Percentiles rank a stretch among this genome's conserved stretches.
These are phyloP conservation scores for Pseudachorutes palmiensis DNA, from an alignment of 1,140 invertebrate genomes.

Conservation along the genomic window DNA sequence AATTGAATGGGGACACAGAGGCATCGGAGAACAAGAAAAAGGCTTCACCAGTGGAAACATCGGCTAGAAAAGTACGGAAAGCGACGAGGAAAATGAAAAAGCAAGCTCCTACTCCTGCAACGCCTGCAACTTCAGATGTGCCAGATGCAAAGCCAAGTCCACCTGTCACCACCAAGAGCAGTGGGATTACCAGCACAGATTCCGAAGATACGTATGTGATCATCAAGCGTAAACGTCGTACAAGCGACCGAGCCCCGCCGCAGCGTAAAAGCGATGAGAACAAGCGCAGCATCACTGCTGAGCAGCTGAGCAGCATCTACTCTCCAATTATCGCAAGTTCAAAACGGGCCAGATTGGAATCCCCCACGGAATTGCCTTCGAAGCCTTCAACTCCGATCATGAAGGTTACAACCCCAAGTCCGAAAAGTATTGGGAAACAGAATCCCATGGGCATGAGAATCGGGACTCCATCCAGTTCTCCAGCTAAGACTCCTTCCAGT, in stretches of 20 bases:
- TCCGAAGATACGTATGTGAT: not conserved
- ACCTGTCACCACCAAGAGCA: not conserved
- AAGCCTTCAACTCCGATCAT: no score
- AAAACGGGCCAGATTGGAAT: no score
- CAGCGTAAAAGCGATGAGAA: not conserved
- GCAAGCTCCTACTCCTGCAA: not conserved
- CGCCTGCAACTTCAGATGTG: not conserved
- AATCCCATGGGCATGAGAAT: not conserved
- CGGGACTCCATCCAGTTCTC: not conserved
- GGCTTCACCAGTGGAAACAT: not conserved
- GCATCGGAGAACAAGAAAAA: no score
- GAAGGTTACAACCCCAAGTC: not conserved
- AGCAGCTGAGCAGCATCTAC: not conserved
- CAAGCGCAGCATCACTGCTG: not conserved
- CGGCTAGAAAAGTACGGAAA: not conserved
- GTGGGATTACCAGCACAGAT: not conserved
- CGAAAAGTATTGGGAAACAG: not conserved
- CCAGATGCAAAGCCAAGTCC: not conserved
- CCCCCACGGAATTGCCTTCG: no score
- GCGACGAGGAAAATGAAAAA: slow-evolving; percentile 5
- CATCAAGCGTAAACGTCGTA: not conserved
- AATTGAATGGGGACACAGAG: no score
- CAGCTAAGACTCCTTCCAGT: not conserved
- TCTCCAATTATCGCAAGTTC: not conserved
- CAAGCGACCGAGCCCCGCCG: not conserved